These are phyloP conservation scores for Gordius sp. DNA, from an alignment of 2,888 invertebrate genomes.

Conservation along the genomic window DNA sequence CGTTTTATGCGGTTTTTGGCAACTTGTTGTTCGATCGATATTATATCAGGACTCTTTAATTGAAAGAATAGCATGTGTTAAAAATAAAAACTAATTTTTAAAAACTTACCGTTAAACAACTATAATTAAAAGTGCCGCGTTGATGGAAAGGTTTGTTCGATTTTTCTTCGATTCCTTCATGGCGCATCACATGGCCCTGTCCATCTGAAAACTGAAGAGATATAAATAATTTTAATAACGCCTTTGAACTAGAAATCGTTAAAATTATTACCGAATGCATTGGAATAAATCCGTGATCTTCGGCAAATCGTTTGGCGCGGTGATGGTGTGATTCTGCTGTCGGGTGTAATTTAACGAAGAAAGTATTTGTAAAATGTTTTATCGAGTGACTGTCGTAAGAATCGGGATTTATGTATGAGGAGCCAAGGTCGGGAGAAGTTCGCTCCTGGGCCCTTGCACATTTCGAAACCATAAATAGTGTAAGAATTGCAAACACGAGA, in stretches of 20 bases:
- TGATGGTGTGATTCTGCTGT: neutral
- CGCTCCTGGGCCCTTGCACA: too few relatives aligned
- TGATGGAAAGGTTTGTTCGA: neutral
- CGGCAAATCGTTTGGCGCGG: neutral
- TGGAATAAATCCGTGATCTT: neutral
- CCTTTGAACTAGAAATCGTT: too few relatives aligned
- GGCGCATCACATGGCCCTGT: neutral
- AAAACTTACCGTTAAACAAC: too few relatives aligned
- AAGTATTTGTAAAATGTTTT: neutral
- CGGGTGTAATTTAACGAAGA: neutral
- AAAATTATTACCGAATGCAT: neutral
- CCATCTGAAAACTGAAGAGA: neutral
- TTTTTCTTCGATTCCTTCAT: neutral
- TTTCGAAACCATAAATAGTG: too few relatives aligned
- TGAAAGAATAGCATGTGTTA: neutral
- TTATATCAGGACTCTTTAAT: neutral
- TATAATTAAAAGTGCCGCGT: neutral
- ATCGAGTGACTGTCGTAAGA: too few relatives aligned
- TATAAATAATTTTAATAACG: too few relatives aligned
- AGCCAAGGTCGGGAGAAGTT: too few relatives aligned
- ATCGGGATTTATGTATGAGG: too few relatives aligned
- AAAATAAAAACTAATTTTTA: neutral
- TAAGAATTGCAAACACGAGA: too few relatives aligned
- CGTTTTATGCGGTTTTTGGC: slow-evolving; percentile 19
- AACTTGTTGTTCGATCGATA: slow-evolving; percentile 16